Percentiles rank a stretch among this genome's conserved stretches.
Conservation (phyloP, 2,797 vertebrate genomes). For the Falco peregrinus region DNA sequence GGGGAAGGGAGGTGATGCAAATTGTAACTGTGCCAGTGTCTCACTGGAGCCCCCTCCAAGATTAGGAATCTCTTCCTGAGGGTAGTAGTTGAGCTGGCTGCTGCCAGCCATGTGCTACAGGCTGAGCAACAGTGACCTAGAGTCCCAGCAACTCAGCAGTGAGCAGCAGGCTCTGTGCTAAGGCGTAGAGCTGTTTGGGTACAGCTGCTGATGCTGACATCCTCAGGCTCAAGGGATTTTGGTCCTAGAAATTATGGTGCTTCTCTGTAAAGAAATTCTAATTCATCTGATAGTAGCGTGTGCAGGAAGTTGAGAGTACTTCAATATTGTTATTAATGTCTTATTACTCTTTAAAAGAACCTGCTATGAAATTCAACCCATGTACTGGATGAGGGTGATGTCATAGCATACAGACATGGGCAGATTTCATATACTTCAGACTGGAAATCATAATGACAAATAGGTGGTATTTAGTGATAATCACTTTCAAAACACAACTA, state of each 20-base stretch:
- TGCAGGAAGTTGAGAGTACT: background rate
- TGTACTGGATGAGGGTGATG: background rate
- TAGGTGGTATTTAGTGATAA: background rate
- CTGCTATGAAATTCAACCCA: background rate
- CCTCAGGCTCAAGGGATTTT: background rate
- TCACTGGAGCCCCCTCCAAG: background rate
- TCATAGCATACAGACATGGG: background rate
- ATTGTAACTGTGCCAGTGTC: background rate
- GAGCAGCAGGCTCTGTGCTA: background rate
- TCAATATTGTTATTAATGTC: background rate
- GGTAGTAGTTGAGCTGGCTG: background rate
- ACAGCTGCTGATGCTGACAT: background rate
- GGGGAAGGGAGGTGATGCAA: background rate
- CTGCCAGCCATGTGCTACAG: background rate
- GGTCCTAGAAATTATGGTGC: background rate
- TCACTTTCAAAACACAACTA: background rate
- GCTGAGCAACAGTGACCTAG: background rate
- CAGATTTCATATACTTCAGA: background rate
- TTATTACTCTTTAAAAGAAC: background rate
- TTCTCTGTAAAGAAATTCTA: background rate
- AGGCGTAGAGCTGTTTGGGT: background rate
- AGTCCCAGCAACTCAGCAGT: background rate
- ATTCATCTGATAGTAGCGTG: background rate
- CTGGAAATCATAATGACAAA: background rate
- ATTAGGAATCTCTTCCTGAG: background rate